A percentile compares a stretch with the other conserved stretches of the same genome.
These are phyloP conservation scores for Andrena marginata DNA, from an alignment of 2,888 invertebrate genomes.

Conservation along the genomic window DNA sequence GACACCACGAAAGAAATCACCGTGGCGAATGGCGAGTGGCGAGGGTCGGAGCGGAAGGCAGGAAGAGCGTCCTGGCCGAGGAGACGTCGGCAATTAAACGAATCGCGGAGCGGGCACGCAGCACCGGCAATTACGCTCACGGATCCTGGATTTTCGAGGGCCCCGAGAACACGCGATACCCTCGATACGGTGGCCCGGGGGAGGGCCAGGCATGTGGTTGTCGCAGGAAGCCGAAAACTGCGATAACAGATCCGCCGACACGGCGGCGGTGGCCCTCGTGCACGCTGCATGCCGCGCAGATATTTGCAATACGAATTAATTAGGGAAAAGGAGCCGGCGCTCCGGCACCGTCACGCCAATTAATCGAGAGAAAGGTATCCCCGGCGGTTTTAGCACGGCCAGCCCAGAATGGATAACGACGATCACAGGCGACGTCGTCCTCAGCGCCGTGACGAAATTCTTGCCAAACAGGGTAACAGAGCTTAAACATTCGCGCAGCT, in stretches of 20 bases:
- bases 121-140: conserved; percentile 57
- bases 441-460: conserved; percentile 1
- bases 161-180: conserved; percentile 50
- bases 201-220: conserved; percentile 19
- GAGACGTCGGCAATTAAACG: conserved; percentile 60
- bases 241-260: conserved; percentile 38
- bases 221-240: conserved; percentile 62
- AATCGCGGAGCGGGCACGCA: conserved; percentile 56
- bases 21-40: background rate
- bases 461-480: background rate
- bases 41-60: background rate
- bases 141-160: conserved; percentile 47
- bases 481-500: background rate
- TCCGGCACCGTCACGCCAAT: conserved; percentile 74
- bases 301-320: conserved; percentile 72
- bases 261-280: conserved; percentile 16
- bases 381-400: conserved; percentile 16
- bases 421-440: conserved; percentile 2
- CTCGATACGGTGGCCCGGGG: background rate
- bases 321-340: conserved; percentile 65
- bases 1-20: conserved; percentile 9
- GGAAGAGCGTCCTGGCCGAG: conserved; percentile 13
- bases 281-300: conserved; percentile 44
- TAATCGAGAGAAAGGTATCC: conserved; percentile 75
- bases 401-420: conserved; percentile 44